Conservation (phyloP, 2,888 invertebrate species). For the Bruchidius siliquastri region DNA sequence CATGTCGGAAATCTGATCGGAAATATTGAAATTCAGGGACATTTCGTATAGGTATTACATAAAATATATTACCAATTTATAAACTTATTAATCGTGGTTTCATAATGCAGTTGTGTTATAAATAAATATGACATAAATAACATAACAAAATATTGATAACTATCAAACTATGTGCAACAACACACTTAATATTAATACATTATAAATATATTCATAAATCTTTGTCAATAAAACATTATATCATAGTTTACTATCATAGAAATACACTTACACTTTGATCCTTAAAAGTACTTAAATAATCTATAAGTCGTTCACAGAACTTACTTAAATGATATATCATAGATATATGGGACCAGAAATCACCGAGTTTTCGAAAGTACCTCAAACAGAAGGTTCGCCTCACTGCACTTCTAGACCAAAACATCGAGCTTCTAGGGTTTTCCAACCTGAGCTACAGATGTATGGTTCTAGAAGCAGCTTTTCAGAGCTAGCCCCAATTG, state of each 20-base stretch:
- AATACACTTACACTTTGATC: neutral
- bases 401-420: neutral
- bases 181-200: neutral
- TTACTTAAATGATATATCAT: constrained; percentile 91
- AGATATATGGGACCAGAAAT: constrained; percentile 90
- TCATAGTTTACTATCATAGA: neutral
- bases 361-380: constrained; percentile 39
- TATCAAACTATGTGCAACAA: neutral
- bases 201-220: neutral
- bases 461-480: constrained; percentile 1
- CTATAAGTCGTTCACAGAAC: constrained; percentile 80
- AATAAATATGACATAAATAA: neutral
- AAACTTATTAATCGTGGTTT: neutral
- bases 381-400: constrained; percentile 3
- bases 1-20: too few species aligned
- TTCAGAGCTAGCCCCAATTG: neutral
- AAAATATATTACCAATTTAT: neutral
- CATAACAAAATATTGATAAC: neutral
- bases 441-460: constrained; percentile 32
- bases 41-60: neutral
- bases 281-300: neutral
- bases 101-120: neutral
- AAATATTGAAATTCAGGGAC: neutral
- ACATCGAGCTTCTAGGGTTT: constrained; percentile 35
- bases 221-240: neutral